phyloP scores from a whole-genome alignment of 2,113 vertebrate genomes.

The Cynoglossus semilaevis region DNA sequence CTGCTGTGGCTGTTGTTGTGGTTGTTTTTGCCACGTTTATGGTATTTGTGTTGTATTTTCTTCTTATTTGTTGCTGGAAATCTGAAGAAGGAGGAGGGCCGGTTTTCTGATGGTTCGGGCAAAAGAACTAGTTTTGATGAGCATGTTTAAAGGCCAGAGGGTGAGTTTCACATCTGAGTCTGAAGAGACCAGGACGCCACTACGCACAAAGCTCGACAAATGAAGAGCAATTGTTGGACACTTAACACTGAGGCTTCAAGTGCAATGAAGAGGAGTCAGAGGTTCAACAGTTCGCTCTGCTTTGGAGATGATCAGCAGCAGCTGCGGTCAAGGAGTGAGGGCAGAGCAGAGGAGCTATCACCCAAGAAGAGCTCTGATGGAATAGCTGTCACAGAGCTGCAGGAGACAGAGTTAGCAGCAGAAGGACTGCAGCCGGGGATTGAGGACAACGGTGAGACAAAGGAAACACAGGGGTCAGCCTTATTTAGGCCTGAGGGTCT shows the following conservation, averaged over 20 bases:
- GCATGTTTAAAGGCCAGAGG: constrained; percentile 52
- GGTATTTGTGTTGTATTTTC: constrained; percentile 8
- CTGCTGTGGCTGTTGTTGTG: constrained; percentile 24
- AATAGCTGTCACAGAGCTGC: constrained; percentile 8
- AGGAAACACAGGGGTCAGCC: constrained; percentile 20
- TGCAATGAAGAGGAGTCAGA: constrained; percentile 62
- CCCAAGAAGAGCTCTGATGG: constrained; percentile 8
- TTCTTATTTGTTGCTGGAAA: neutral
- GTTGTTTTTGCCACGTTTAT: constrained; percentile 14
- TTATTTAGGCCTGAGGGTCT: constrained; percentile 58
- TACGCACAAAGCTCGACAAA: constrained; percentile 22
- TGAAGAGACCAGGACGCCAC: constrained; percentile 28
- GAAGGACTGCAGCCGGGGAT: constrained; percentile 5
- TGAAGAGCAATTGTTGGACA: constrained; percentile 15
- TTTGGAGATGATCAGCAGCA: constrained; percentile 50
- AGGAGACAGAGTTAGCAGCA: constrained; percentile 16
- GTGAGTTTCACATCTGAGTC: constrained; percentile 42
- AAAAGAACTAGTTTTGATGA: constrained; percentile 11
- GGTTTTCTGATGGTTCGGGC: constrained; percentile 11
- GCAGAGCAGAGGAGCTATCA: constrained; percentile 11
- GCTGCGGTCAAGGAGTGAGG: neutral
- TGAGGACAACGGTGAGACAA: constrained; percentile 9
- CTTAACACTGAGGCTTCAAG: constrained; percentile 21
- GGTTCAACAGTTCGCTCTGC: constrained; percentile 63
- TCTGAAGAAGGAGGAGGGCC: constrained; percentile 1